Evolutionary conservation across 2,888 invertebrate genomes (phyloP), one percentile per base, ranked within the genome.

Genomic region (Synergus umbraculus): DNA sequence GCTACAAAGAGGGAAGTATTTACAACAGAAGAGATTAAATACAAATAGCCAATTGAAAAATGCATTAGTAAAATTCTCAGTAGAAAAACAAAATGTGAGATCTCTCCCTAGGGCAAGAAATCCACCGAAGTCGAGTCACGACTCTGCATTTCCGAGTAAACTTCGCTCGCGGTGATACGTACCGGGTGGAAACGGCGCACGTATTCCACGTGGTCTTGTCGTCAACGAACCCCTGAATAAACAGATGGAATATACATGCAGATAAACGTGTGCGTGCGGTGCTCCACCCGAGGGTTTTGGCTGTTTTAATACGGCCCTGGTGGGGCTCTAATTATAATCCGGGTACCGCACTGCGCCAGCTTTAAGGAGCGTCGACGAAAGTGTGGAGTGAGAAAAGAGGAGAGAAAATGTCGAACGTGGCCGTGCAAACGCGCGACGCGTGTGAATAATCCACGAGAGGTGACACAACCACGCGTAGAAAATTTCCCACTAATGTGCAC

Each of bases 311-410:
- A 73, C 73, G 54, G 41, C 81, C 78, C 79, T 49, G 78, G 58
- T 66, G 66, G n/a, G 73, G 49, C 80, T 84, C 84, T 84, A 84
- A 84, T 83, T 84, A 84, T 84, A 84, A 84, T 84, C 83, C 81
- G 76, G 64, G 82, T 79, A 79, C 82, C 79, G 84, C 81, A 82
- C 69, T 83, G 83, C 81, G 83, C 83, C 79, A 83, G 73, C 73
- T 73, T 54, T 54, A 41, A 73, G 73, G n/a, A 78, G 46, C 15
- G 60, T 18, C 58, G 58, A 65, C 65, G 76, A 73, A 79, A 49
- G 15, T 54, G 58, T 22, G 60, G 73, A n/a, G n/a, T 60, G 54
- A 44, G 63, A 79, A 29, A 67, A 44, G 49, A 65, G 69, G n/a
- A 66, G 37, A 29, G 77, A 64, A 79, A 81, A 78, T 65, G 76